Evolutionary conservation across 2,113 vertebrate genomes (phyloP).

Genomic region (Lamprotornis superbus): DNA sequence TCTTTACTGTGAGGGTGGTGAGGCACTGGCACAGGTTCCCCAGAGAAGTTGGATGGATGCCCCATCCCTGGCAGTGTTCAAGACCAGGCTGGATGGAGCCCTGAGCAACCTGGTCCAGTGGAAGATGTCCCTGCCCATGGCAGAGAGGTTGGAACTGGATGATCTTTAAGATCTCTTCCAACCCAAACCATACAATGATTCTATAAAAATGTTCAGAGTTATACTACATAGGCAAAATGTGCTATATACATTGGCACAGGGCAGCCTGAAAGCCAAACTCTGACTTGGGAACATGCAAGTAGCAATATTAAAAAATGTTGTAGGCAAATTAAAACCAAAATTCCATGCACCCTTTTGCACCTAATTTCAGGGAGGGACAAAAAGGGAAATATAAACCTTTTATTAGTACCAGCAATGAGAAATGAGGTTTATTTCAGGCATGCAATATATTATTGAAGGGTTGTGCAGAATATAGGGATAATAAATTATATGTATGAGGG

Average conservation of each 20-base stretch:
- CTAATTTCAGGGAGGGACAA: background rate
- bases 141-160: background rate
- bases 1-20: background rate
- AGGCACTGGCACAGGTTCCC: background rate
- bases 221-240: background rate
- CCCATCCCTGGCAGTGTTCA: background rate
- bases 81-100: background rate
- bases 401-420: background rate
- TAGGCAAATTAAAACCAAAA: background rate
- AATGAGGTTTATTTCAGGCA: conserved; percentile 25
- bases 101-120: background rate
- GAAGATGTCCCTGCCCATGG: background rate
- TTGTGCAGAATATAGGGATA: conserved; percentile 41
- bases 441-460: conserved; percentile 47
- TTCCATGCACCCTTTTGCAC: background rate
- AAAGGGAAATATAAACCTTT: background rate
- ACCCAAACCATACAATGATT: background rate
- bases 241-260: background rate
- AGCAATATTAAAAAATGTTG: background rate
- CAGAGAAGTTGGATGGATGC: background rate
- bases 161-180: background rate
- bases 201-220: background rate
- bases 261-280: background rate
- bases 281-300: background rate
- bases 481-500: background rate